Conservation (phyloP, 1,140 invertebrate species). For the Anadara kagoshimensis region DNA sequence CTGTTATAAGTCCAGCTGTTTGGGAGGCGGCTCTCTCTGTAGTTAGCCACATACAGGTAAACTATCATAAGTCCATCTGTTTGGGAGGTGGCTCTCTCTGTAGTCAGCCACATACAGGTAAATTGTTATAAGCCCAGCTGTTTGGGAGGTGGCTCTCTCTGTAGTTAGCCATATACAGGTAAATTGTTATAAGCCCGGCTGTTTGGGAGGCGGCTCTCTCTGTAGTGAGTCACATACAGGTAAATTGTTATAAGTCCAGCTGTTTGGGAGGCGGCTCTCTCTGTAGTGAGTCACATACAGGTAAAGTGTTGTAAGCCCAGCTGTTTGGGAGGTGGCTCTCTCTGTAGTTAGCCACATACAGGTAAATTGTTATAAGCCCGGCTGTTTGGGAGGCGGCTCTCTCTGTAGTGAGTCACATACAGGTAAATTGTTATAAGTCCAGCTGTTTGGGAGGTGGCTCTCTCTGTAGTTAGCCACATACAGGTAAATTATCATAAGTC, state of each 20-base stretch:
- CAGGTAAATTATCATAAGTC: constrained; percentile 79
- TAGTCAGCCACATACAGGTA: constrained; percentile 79
- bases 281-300: constrained; percentile 77
- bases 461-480: constrained; percentile 78
- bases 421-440: constrained; percentile 79
- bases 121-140: constrained; percentile 77
- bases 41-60: constrained; percentile 79
- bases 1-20: constrained; percentile 79
- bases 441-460: constrained; percentile 82
- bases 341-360: constrained; percentile 78
- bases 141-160: constrained; percentile 84
- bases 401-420: constrained; percentile 77
- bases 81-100: constrained; percentile 82
- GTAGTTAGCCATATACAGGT: constrained; percentile 79
- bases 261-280: constrained; percentile 83
- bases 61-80: constrained; percentile 78
- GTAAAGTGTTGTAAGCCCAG: constrained; percentile 79
- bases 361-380: constrained; percentile 78
- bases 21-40: constrained; percentile 83
- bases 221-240: constrained; percentile 78
- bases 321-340: constrained; percentile 83
- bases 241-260: constrained; percentile 78
- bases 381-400: constrained; percentile 84
- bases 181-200: constrained; percentile 77
- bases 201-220: constrained; percentile 84